Evolutionary conservation across 2,113 vertebrate genomes (phyloP).

Genomic region (Hippocampus zosterae): DNA sequence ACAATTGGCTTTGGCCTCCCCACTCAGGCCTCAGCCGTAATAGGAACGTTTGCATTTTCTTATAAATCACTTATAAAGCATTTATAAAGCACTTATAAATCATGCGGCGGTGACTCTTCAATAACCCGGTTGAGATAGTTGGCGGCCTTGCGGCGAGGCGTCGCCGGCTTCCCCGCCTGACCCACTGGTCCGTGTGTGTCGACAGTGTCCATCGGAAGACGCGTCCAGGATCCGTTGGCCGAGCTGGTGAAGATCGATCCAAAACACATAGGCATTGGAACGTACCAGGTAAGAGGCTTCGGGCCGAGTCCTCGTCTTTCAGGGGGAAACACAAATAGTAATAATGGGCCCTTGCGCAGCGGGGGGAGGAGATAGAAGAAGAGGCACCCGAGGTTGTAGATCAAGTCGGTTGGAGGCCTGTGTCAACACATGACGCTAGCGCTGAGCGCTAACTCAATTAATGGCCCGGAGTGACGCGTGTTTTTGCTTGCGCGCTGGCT

Average conservation of each 20-base stretch:
- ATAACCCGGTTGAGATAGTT: slow-evolving; percentile 35
- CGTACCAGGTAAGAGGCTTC: slow-evolving; percentile 88
- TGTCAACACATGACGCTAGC: slow-evolving; percentile 58
- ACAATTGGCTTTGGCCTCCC: slow-evolving; percentile 49
- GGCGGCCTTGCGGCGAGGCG: slow-evolving; percentile 19
- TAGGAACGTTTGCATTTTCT: slow-evolving; percentile 48
- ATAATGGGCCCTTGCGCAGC: neutral
- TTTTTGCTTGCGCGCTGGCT: slow-evolving; percentile 23
- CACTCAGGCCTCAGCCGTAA: slow-evolving; percentile 42
- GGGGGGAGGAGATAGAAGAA: slow-evolving; percentile 4
- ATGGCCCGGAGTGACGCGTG: slow-evolving; percentile 45
- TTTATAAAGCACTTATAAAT: slow-evolving; percentile 2
- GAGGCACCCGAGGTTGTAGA: slow-evolving; percentile 12
- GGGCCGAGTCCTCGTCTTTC: slow-evolving; percentile 6
- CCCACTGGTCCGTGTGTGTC: slow-evolving; percentile 55
- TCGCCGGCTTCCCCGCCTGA: slow-evolving; percentile 8
- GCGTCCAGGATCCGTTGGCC: slow-evolving; percentile 95
- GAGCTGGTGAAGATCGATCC: slow-evolving; percentile 99
- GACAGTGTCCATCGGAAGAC: slow-evolving; percentile 96
- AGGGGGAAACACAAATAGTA: slow-evolving; percentile 5
- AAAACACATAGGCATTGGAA: slow-evolving; percentile 97
- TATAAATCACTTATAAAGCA: too few relatives aligned
- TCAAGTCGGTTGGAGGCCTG: slow-evolving; percentile 39
- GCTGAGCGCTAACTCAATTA: slow-evolving; percentile 46
- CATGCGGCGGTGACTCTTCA: slow-evolving; percentile 30